Conservation (phyloP, 2,113 vertebrate genomes). For the Pangasianodon gigas region DNA sequence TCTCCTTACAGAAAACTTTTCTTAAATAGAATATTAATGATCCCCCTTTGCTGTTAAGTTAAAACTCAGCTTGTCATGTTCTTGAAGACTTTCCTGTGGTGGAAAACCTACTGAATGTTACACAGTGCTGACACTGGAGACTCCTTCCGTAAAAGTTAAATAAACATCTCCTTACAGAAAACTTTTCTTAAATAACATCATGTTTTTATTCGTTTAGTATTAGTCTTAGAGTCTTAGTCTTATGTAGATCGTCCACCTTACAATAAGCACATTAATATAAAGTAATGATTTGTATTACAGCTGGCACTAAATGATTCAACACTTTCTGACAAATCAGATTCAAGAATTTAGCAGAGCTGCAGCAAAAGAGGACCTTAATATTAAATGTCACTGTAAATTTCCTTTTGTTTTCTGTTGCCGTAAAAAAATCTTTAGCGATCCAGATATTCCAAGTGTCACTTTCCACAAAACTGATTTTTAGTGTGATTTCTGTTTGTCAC, state of each 20-base stretch:
- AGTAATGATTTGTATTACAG: neutral
- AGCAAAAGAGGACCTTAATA: neutral
- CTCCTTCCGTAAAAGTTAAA: neutral
- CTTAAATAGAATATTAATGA: too few species aligned
- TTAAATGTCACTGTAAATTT: neutral
- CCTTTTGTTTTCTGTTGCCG: neutral
- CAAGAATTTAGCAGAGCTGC: neutral
- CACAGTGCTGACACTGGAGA: neutral
- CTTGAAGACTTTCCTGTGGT: too few species aligned
- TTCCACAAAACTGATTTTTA: neutral
- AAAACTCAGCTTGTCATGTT: too few species aligned
- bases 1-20: too few species aligned
- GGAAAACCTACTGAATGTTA: too few species aligned
- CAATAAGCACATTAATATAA: neutral
- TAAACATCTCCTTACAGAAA: too few species aligned
- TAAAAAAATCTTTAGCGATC: neutral
- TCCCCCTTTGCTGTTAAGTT: too few species aligned
- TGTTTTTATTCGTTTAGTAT: neutral
- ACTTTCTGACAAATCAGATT: neutral
- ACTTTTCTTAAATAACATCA: neutral
- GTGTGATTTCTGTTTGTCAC: neutral
- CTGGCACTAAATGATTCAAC: neutral
- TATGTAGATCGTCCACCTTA: neutral
- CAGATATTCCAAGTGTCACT: neutral
- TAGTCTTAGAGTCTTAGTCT: neutral